A percentile compares a stretch with the other conserved stretches of the same genome.
phyloP scores from a whole-genome alignment of 1,140 invertebrate species.

The Scaptomyza graminum region DNA sequence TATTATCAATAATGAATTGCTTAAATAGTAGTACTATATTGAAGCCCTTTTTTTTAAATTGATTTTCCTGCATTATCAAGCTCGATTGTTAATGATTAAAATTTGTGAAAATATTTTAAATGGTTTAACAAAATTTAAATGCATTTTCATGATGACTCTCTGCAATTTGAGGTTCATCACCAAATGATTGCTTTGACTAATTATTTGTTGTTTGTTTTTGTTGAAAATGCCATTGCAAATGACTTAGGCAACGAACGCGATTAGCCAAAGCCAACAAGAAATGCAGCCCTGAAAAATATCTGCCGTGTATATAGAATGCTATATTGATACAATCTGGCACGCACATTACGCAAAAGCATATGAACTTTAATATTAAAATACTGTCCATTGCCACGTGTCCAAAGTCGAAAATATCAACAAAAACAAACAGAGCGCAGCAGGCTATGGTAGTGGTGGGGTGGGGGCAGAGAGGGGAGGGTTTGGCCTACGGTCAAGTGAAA shows the following conservation, averaged over 20 bases:
- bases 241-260: conserved; percentile 17
- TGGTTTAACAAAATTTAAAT: neutral
- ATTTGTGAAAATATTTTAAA: no score
- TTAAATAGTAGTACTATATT: no score
- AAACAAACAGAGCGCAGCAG: neutral
- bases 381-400: conserved; percentile 38
- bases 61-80: no score
- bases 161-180: conserved; percentile 20
- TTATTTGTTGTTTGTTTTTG: conserved; percentile 4
- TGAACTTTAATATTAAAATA: neutral
- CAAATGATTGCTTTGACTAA: conserved; percentile 21
- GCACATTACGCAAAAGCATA: conserved; percentile 59
- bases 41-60: neutral
- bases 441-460: neutral
- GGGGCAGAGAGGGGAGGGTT: neutral
- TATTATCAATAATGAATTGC: no score
- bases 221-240: conserved; percentile 27
- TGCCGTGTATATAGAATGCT: neutral
- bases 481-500: conserved; percentile 35
- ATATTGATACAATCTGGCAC: conserved; percentile 35
- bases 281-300: conserved; percentile 37
- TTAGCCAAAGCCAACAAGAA: conserved; percentile 34
- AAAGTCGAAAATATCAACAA: neutral
- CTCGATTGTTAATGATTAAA: no score
- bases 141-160: conserved; percentile 40